Evolutionary conservation across 2,797 vertebrate species (phyloP).

Genomic region (Prionace glauca): DNA sequence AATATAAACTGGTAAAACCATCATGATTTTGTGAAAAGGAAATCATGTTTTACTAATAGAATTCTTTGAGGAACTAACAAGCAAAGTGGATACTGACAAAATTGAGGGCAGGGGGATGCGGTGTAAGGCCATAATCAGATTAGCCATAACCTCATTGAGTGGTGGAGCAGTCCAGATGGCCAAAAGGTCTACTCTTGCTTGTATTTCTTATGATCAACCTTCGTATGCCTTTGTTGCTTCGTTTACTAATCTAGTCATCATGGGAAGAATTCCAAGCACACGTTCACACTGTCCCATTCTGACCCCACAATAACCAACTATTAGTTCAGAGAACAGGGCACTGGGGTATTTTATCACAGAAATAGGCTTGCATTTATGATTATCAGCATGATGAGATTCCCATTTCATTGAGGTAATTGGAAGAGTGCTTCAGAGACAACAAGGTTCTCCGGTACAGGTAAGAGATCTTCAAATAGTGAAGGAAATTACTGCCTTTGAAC

Average conservation of each 20-base stretch:
- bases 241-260: background rate
- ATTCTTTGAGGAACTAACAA: too few species aligned
- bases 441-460: background rate
- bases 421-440: background rate
- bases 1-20: too few species aligned
- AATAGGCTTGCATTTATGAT: background rate
- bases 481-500: background rate
- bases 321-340: background rate
- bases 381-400: background rate
- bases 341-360: background rate
- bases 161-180: too few species aligned
- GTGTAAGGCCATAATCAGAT: too few species aligned
- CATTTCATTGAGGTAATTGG: background rate
- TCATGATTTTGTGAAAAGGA: too few species aligned
- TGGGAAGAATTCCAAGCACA: background rate
- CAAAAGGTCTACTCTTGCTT: too few species aligned
- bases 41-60: too few species aligned
- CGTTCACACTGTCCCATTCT: background rate
- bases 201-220: too few species aligned
- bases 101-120: too few species aligned
- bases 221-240: background rate
- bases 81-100: too few species aligned
- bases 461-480: background rate
- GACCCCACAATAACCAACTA: background rate
- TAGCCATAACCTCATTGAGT: too few species aligned